These are phyloP conservation scores for Solea solea DNA, from an alignment of 2,113 vertebrate species.

Conservation along the genomic window DNA sequence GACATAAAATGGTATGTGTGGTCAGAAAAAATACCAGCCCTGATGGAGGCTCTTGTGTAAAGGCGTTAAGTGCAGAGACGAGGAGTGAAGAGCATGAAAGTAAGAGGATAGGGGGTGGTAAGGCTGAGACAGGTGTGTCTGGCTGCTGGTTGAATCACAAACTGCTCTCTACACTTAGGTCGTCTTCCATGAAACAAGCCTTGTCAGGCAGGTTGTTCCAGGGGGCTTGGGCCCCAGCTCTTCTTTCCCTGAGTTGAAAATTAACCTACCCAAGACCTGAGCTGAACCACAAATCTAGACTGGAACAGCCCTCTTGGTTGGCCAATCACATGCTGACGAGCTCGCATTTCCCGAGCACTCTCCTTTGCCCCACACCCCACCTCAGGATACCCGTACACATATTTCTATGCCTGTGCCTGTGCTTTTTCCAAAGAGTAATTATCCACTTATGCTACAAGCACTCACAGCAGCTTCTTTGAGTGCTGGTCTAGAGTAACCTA, in stretches of 20 bases:
- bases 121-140: background rate
- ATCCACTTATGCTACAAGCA: slow-evolving; percentile 47
- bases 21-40: slow-evolving; percentile 24
- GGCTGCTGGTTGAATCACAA: slow-evolving; percentile 23
- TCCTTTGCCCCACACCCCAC: slow-evolving; percentile 9
- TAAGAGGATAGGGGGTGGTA: slow-evolving; percentile 1
- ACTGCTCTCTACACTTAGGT: background rate
- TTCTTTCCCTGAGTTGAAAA: slow-evolving; percentile 53
- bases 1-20: slow-evolving; percentile 4
- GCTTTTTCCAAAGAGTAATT: slow-evolving; percentile 52
- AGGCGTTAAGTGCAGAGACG: background rate
- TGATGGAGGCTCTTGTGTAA: background rate
- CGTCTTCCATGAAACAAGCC: slow-evolving; percentile 1
- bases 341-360: slow-evolving; percentile 33
- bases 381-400: slow-evolving; percentile 40
- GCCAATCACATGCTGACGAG: slow-evolving; percentile 55
- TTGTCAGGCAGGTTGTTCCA: slow-evolving; percentile 17
- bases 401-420: slow-evolving; percentile 42
- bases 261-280: slow-evolving; percentile 59
- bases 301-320: slow-evolving; percentile 58
- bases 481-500: slow-evolving; percentile 24
- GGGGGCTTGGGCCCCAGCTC: slow-evolving; percentile 22
- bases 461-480: slow-evolving; percentile 39
- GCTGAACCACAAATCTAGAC: slow-evolving; percentile 48
- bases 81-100: slow-evolving; percentile 17